A percentile compares a stretch with the other conserved stretches of the same genome.
Conservation (phyloP, 2,888 invertebrate genomes). For the Theretra japonica region DNA sequence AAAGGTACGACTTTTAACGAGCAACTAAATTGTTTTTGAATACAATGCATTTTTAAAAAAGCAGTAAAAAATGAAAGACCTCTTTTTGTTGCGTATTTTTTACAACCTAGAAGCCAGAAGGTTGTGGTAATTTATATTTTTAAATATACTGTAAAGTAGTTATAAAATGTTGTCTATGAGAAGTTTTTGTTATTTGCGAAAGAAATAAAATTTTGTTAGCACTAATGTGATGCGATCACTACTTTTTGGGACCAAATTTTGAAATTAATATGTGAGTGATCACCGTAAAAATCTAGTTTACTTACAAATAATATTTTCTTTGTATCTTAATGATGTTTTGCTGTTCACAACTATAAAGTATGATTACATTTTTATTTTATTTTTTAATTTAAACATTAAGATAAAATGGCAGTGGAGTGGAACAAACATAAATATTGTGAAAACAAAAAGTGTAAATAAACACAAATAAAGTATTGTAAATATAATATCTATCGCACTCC, state of each 20-base stretch:
- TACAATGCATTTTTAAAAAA: not conserved
- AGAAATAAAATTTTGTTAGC: not conserved
- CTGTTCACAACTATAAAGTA: not conserved
- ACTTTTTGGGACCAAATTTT: not conserved
- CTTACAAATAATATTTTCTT: not conserved
- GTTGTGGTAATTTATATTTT: not conserved
- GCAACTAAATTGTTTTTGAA: not conserved
- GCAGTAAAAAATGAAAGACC: not conserved
- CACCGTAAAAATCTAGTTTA: constrained; percentile 17
- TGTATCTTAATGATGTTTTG: not conserved
- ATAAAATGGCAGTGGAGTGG: not conserved
- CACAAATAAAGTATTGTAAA: too few relatives aligned
- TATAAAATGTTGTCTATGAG: not conserved
- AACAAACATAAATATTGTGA: too few relatives aligned
- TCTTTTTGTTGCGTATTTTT: not conserved
- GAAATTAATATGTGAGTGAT: constrained; percentile 11
- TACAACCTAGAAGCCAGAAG: not conserved
- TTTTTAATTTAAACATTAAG: not conserved
- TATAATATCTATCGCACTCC: not conserved
- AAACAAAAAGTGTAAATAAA: too few relatives aligned
- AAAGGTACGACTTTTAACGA: not conserved
- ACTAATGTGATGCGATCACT: constrained; percentile 1
- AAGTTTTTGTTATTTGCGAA: not conserved
- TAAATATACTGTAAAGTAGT: not conserved
- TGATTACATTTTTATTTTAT: not conserved